Base-by-base conservation (phyloP, 2,113 vertebrate species). In the Prunella fulvescens region DNA sequence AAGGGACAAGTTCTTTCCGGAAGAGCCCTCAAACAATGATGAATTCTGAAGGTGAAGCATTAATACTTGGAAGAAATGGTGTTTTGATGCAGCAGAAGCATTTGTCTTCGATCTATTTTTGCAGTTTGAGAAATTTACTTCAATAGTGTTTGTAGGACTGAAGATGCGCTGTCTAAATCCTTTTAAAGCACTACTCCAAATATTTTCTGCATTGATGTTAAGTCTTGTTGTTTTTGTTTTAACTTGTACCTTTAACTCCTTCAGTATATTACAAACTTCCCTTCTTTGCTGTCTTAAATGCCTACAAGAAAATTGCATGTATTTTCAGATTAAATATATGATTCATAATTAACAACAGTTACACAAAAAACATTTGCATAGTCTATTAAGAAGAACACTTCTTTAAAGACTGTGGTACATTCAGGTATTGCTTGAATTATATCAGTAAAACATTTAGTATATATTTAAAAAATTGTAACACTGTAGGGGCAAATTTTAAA, bases 131-230 rank as follows among this genome's bases (percentile, higher is more conserved):
- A 98, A 99, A 60, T 96, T 97, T 95, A 99, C 94, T 73, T 98
- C 98, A 91, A 99, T 98, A 39, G 96, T 81, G 47, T 94, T 97
- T 39, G 96, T 96, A 77, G 99, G 98, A 97, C 97, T 98, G 88
- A 99, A 99, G 88, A 96, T 97, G 29, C 92, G 83, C 90, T 97
- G 98, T 70, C 97, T 98, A 94, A 99, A 98, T 94, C 97, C 97
- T 78, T 97, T 96, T 92, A 99, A 92, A 66, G 98, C 98, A 50
- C 98, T 98, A 26, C 88, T 95, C 97, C 99, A 98, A 78, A 98
- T 97, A 82, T 95, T 94, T 37, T 97, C 97, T 81, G 95, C 86
- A 29, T 95, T 96, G 96, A 99, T 98, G 88, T 96, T 97, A 96
- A 99, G 94, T 76, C 71, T 97, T 94, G 97, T 95, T 82, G 95